A percentile compares a stretch with the other conserved stretches of the same genome.
phyloP scores from a whole-genome alignment of 2,888 invertebrate genomes.

The Callyntrura sp. region DNA sequence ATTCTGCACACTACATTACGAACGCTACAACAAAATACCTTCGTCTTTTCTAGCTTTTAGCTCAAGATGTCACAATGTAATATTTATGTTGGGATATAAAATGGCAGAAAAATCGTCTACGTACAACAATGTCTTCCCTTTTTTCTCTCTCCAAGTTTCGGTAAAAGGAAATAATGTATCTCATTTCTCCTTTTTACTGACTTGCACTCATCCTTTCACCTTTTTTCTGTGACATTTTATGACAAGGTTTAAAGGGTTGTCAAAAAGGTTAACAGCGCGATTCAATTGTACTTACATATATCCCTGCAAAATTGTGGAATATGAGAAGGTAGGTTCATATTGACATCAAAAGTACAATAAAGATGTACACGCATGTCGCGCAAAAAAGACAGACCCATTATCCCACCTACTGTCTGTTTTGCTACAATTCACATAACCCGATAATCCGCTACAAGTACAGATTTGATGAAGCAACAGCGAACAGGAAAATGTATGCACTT shows the following conservation, averaged over 20 bases:
- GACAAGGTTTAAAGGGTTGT: conserved; percentile 60
- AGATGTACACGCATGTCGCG: too few species aligned
- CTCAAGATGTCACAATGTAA: background rate
- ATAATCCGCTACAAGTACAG: too few species aligned
- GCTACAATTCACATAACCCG: too few species aligned
- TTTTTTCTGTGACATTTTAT: conserved; percentile 60
- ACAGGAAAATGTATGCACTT: too few species aligned
- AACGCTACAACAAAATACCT: background rate
- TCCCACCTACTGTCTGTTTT: too few species aligned
- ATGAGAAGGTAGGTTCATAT: too few species aligned
- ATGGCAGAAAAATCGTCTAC: background rate
- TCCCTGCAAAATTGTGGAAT: background rate
- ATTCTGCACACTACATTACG: conserved; percentile 11
- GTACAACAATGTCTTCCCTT: background rate
- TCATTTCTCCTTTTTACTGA: conserved; percentile 23
- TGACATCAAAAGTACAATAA: too few species aligned
- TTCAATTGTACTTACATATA: background rate
- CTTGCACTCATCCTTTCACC: conserved; percentile 15
- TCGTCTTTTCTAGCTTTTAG: background rate
- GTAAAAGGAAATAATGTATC: background rate
- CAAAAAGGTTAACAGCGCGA: conserved; percentile 60
- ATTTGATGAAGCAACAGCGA: too few species aligned
- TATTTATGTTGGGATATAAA: background rate
- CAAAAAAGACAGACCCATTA: too few species aligned
- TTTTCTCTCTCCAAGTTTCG: background rate